Evolutionary conservation across 2,113 vertebrate species (phyloP), one percentile per base, ranked within the genome.

Genomic region (Erpornis zantholeuca): DNA sequence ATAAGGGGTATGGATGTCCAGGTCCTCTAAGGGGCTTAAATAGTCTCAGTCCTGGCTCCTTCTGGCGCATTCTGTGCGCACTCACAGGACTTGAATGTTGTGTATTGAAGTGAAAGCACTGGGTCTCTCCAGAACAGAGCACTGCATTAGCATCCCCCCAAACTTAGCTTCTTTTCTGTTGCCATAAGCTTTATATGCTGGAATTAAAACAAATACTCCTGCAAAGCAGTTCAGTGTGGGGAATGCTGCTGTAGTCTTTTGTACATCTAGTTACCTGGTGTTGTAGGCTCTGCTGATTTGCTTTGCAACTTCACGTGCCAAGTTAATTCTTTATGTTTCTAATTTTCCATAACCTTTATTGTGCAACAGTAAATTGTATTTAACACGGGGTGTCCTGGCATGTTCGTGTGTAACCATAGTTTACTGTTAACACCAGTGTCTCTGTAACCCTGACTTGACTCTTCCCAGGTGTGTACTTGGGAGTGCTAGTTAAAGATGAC

Each of bases 291-390:
- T 86, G 71, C 50, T 68, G 76, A 78, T 88, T 54, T 56, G 47
- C 29, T 84, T 94, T 92, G 64, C 60, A 64, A 4, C 52, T 68
- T 79, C 35, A 31, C 52, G 35, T 92, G 71, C 72, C 49, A 22
- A 94, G 31, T 84, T 84, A 92, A 90, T 92, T 36, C 50, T 94
- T 44, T 54, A 47, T 95, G 90, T 92, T 95, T 91, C 92, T 97
- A 94, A 92, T 68, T 70, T 78, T 88, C 60, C 86, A 60, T 95
- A 82, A 81, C 35, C 9, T 73, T 73, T 73, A 78, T 52, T n/a
- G 60, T 42, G 28, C 54, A 70, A 2, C 60, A 88, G 64, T 93
- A 83, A 83, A 11, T n/a, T 31, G 86, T 93, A 68, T 77, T 92
- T 97, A 95, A 97, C 68, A 66, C 2, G 0, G 44, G 79, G 7